These are phyloP conservation scores for Halcyon chelicuti DNA, from an alignment of 2,797 vertebrate species.

Conservation along the genomic window DNA sequence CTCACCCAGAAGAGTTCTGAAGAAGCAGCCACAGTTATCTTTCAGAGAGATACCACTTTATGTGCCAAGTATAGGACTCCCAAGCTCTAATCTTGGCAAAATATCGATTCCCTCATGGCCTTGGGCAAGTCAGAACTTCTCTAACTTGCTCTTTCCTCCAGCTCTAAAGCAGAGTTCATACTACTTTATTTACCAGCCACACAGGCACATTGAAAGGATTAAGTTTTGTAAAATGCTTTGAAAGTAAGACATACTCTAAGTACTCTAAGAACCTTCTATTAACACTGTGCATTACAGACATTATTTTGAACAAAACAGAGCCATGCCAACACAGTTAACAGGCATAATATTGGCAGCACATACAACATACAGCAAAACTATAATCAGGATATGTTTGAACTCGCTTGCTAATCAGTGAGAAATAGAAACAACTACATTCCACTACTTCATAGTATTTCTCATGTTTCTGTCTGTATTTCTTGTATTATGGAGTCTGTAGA, in stretches of 20 bases:
- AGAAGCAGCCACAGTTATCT: constrained; percentile 22
- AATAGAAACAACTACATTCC: constrained; percentile 57
- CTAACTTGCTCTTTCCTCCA: constrained; percentile 15
- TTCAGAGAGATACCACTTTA: neutral
- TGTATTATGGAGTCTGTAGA: neutral
- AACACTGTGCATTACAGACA: neutral
- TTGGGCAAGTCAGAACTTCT: constrained; percentile 56
- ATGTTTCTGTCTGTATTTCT: neutral
- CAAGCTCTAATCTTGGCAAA: constrained; percentile 31
- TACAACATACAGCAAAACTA: neutral
- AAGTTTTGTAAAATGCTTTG: neutral
- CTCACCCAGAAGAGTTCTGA: neutral
- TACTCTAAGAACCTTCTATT: neutral
- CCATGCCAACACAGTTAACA: constrained; percentile 48
- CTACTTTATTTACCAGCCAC: constrained; percentile 44
- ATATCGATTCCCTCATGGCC: constrained; percentile 37
- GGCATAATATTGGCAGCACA: constrained; percentile 50
- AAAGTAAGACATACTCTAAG: neutral
- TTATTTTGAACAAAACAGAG: constrained; percentile 48
- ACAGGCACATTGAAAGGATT: neutral
- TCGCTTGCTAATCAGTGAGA: constrained; percentile 31
- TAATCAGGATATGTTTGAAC: constrained; percentile 56
- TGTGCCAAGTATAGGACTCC: neutral
- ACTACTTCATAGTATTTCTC: constrained; percentile 51
- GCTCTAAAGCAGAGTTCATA: constrained; percentile 12